Conservation (phyloP, 2,113 vertebrate genomes). For the Dascyllus trimaculatus region DNA sequence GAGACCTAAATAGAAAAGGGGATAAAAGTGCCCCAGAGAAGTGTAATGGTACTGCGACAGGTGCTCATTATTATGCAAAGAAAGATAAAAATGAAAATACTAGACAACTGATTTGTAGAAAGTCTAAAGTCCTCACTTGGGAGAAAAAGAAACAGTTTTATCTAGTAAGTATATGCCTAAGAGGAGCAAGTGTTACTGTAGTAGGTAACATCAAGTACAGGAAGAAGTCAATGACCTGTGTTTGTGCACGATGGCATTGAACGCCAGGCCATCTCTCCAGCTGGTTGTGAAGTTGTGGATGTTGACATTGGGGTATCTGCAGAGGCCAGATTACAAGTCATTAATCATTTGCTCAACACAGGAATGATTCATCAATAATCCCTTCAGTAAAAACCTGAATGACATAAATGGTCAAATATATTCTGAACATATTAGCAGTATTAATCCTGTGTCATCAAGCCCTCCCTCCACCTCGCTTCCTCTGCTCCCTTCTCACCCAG, state of each 20-base stretch:
- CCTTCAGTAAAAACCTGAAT: background rate
- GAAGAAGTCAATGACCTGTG: slow-evolving; percentile 89
- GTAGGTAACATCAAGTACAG: slow-evolving; percentile 19
- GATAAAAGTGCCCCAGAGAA: slow-evolving; percentile 45
- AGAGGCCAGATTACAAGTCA: slow-evolving; percentile 54
- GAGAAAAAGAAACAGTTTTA: slow-evolving; percentile 1
- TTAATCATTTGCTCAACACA: slow-evolving; percentile 67
- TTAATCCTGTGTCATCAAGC: slow-evolving; percentile 4
- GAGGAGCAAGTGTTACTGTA: background rate
- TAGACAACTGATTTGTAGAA: background rate
- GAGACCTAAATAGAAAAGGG: slow-evolving; percentile 56
- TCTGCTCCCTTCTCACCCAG: slow-evolving; percentile 85
- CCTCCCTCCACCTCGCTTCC: background rate
- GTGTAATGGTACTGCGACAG: slow-evolving; percentile 23
- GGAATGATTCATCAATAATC: background rate
- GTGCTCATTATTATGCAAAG: slow-evolving; percentile 13
- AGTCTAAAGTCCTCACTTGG: background rate
- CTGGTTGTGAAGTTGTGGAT: slow-evolving; percentile 97
- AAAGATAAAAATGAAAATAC: slow-evolving; percentile 16
- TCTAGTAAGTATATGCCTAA: background rate
- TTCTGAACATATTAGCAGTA: background rate
- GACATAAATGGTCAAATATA: background rate
- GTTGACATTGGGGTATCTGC: slow-evolving; percentile 95
- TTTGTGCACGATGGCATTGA: slow-evolving; percentile 95
- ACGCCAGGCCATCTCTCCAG: slow-evolving; percentile 95